Base-by-base conservation (phyloP, 64 coral and sea anemone genomes). In the Montipora efflorescens region DNA sequence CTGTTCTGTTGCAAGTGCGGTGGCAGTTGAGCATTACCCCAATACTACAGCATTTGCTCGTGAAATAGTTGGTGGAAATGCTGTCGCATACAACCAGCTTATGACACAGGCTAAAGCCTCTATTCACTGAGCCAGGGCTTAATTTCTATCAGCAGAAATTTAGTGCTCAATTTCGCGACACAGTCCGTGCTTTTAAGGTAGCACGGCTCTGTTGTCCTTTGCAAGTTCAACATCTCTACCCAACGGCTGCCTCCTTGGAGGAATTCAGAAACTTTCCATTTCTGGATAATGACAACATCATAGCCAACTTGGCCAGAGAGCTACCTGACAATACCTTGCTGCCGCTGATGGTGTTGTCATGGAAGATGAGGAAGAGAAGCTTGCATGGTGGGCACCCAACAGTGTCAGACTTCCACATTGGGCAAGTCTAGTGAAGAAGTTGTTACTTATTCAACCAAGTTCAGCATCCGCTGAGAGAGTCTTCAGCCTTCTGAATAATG, bases 301-400 rank as follows among this genome's bases (percentile, higher is more conserved):
- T 91, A 87, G 94, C 82, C 74, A 91, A 90, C 75, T 95, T 95
- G 80, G 94, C 88, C 88, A 16, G 94, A 91, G 90, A 89, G 89
- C 77, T 92, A 91, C 94, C 94, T 81, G 89, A 92, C 89, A 28
- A 1, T 92, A 87, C 20, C 82, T 95, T 82, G 84, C 85, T 95
- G 93, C 88, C 2, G 80, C 93, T 76, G 93, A 95, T 95, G 93
- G 93, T 95, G 93, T 95, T 90, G 88, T 90, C 88, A 80, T 90
- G 88, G 80, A 7, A 90, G 28, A 83, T 95, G 80, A 91, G 52
- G 80, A 90, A 84, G 93, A 87, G 59, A 90, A 83, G 93, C 79
- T 89, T 22, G 73, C 75, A 95, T 95, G 80, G 87, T 86, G 88
- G 93, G 94, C 84, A 92, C 72, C 90, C 90, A 15, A 96, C 84